Base-by-base conservation (phyloP, 2,888 invertebrate species). In the Nebria salina region DNA sequence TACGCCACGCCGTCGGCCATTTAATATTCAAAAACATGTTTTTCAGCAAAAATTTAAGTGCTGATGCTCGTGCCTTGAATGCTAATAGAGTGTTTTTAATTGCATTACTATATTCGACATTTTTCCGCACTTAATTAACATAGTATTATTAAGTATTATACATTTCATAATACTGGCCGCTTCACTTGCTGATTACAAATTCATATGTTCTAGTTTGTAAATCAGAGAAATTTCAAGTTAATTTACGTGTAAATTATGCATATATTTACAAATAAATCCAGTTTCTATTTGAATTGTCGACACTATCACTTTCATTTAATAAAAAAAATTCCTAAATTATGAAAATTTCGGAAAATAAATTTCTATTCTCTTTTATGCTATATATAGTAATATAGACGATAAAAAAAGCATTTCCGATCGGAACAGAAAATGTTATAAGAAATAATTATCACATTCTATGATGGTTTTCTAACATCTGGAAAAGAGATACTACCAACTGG, bases 1-100 rank as follows among this genome's bases (percentile, higher is more conserved):
- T 34, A 34, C 34, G 34, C 11, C 54, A 7, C 54, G 54, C 54
- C 54, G 8, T 54, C 54, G 13, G 54, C 8, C 13, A 54, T 54
- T 54, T 54, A 54, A 54, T 54, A 54, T 54, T 54, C 54, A 54
- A 54, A 54, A 54, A 54, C 54, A 54, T 54, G 54, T 54, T 54
- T 54, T 54, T 54, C 54, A 54, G 54, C 54, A 54, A 54, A 20
- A 54, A 54, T 54, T 54, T 54, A 54, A 54, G 54, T 54, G 54
- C 54, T 54, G 54, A 54, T 54, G 2, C 11, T 13, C 54, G 54
- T 54, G 54, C 54, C 8, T 13, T 54, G 54, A 54, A 54, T 54
- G 13, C 54, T 13, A 54, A 54, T 54, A 11, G 13, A 8, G 54
- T 54, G 54, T 54, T 54, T 20, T 54, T 54, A 54, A 54, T 54